Evolutionary conservation across 2,797 vertebrate genomes (phyloP), one percentile per base, ranked within the genome.

Genomic region (Premnoplex brunnescens): DNA sequence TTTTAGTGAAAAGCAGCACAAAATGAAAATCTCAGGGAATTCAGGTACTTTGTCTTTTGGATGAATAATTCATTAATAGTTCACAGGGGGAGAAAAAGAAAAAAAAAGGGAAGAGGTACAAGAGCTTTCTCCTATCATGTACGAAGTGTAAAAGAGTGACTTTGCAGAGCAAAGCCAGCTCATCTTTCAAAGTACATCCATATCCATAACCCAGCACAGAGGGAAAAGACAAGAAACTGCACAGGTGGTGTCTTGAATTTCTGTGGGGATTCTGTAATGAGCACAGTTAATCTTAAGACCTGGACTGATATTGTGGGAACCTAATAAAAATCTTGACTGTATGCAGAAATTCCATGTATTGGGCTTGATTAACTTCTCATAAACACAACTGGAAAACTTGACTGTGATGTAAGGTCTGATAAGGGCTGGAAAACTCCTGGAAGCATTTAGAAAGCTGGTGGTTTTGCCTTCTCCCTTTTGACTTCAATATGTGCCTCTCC

Each of bases 31-130:
- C 51, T 62, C 12, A 6, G 8, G 24, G 30, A 63, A 91, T 37
- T 68, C 14, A 77, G 44, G n/a, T 59, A 77, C 30, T 22, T 83
- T 69, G 16, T 55, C 41, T 39, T 73, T 44, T 71, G 32, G 6
- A 73, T 88, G 39, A 96, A 88, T 91, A 85, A 93, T 82, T 91
- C 48, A 89, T 77, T 41, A 83, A 80, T 14, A n/a, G 26, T 64
- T 39, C 34, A 62, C 22, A n/a, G 9, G 10, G 2, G 48, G 32
- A 69, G 48, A 51, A 82, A 71, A 62, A 66, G 52, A 52, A 49
- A 82, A 69, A 91, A 93, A 78, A 91, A 62, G 59, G 36, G 21
- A 67, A 89, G 76, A 85, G 23, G 64, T 80, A 27, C 17, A 58
- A 58, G 30, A 85, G 37, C 34, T 75, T 89, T 77, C 56, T 85